Base-by-base conservation (phyloP, 2,888 invertebrate species). In the Danaus chrysippus region DNA sequence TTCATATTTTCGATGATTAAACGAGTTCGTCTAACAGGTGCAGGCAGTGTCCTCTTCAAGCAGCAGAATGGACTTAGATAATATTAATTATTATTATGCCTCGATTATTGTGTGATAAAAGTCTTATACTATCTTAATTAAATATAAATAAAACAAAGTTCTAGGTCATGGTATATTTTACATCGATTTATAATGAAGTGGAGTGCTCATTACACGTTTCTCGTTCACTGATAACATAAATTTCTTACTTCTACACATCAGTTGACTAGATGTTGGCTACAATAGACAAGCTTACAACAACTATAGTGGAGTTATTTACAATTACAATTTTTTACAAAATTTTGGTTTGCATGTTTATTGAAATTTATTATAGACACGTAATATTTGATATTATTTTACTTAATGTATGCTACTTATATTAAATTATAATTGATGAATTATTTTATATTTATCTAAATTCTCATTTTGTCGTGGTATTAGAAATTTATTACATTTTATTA, bases 151-250 rank as follows among this genome's bases (percentile, higher is more conserved):
- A 71, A 65, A 66, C 52, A 43, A 8, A 42, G 52, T 62, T 61
- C 67, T 70, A 65, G 64, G 68, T 73, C 67, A 73, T 68, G 61
- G 71, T 79, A 77, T 81, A 78, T 76, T 82, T 78, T 82, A 83
- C 84, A 84, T 78, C 75, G 71, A 83, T 80, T 81, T 82, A 79
- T 78, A 84, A 82, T 82, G 79, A 77, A 77, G 78, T 73, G 58
- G 42, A 55, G 64, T 64, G 43, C 56, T 56, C 53, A 13, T 41
- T 43, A 61, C 23, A 34, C 23, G 23, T 34, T 8, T 34, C 23
- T 34, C 23, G 2, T 34, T 58, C 59, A 64, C 61, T 57, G 55
- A 55, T 59, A 58, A 63, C 58, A 58, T 52, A 64, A 67, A 58
- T 58, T 49, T 54, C 62, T 63, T 61, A 66, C 17, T 53, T 57